phyloP scores from a whole-genome alignment of 2,113 vertebrate species.

The Clarias gariepinus region DNA sequence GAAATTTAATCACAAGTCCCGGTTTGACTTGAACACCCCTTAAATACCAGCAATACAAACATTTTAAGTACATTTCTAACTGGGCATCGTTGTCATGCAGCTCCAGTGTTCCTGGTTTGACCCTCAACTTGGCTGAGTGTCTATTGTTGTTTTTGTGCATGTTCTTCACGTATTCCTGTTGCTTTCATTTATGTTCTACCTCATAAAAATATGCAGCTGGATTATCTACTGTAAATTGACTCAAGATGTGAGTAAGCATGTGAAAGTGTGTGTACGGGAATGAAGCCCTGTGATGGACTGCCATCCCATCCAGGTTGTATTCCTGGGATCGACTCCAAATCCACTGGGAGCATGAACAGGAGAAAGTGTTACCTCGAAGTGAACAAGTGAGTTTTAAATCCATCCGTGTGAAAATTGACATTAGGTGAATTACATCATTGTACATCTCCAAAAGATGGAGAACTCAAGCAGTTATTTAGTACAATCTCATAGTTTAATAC shows the following conservation, averaged over 20 bases:
- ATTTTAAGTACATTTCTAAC: no score
- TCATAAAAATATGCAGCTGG: background rate
- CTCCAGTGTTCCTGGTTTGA: background rate
- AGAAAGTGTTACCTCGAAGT: background rate
- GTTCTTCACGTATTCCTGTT: background rate
- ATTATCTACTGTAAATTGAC: background rate
- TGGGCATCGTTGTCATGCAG: no score
- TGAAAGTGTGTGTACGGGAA: background rate
- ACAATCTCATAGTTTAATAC: background rate
- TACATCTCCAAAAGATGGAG: background rate
- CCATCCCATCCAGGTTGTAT: background rate
- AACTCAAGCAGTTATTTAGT: background rate
- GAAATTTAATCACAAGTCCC: no score
- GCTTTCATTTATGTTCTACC: background rate
- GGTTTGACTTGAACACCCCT: no score
- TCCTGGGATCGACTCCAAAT: background rate
- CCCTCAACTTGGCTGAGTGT: background rate
- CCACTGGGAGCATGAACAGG: background rate
- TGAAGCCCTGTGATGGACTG: background rate
- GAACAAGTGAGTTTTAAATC: background rate
- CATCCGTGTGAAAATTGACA: background rate
- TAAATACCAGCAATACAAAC: background rate
- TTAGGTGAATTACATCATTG: background rate
- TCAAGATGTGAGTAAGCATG: background rate
- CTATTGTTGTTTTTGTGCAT: background rate